Conservation (phyloP, 2,797 vertebrate genomes). For the Helicolenus hilgendorfi region DNA sequence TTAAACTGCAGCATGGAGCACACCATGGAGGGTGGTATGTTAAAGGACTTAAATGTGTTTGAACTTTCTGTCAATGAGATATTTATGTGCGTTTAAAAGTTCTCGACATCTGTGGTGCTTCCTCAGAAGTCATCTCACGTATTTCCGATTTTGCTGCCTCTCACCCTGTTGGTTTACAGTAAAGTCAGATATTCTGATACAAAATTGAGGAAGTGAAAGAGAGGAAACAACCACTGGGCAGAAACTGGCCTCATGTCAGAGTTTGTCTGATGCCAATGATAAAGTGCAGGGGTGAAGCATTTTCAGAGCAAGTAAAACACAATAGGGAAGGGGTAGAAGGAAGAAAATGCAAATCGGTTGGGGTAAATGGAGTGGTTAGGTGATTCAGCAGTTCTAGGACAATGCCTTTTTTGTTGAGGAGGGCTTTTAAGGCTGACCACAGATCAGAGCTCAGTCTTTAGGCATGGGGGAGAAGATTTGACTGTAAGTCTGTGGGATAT, state of each 20-base stretch:
- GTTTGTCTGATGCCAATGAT: neutral
- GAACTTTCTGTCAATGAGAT: neutral
- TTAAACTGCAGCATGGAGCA: neutral
- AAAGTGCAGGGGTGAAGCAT: neutral
- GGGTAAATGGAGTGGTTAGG: neutral
- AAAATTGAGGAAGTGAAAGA: slow-evolving; percentile 66
- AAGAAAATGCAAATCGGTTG: neutral
- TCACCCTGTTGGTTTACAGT: slow-evolving; percentile 53
- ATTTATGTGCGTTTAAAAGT: neutral
- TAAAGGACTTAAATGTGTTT: neutral
- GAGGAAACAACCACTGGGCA: slow-evolving; percentile 2
- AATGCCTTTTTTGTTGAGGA: slow-evolving; percentile 28
- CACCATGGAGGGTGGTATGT: neutral
- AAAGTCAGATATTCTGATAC: slow-evolving; percentile 56
- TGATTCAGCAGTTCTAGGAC: slow-evolving; percentile 39
- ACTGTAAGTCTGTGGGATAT: slow-evolving; percentile 10
- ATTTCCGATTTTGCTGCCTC: slow-evolving; percentile 18
- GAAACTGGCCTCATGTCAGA: neutral
- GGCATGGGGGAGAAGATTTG: neutral
- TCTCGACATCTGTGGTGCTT: neutral
- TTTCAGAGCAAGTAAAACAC: neutral
- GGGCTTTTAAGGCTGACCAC: slow-evolving; percentile 16
- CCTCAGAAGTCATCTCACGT: neutral
- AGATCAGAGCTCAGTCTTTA: neutral
- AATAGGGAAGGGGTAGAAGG: neutral